Percentiles rank a stretch among this genome's conserved stretches.
phyloP scores from a whole-genome alignment of 1,140 invertebrate genomes.

The Ylistrum balloti region DNA sequence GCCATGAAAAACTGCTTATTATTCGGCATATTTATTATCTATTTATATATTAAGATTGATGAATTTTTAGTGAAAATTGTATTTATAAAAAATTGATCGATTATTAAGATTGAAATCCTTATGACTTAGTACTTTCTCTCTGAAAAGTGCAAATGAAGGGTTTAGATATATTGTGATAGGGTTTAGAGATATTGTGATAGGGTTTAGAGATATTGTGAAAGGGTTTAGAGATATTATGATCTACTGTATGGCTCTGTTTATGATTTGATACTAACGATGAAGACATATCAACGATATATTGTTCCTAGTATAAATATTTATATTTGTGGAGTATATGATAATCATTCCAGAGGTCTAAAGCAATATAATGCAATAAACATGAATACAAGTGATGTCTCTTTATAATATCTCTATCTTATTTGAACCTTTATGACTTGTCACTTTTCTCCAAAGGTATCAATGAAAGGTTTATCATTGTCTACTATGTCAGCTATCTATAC shows the following conservation, averaged over 20 bases:
- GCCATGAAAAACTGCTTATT: background rate
- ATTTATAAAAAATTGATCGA: background rate
- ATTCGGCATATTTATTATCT: background rate
- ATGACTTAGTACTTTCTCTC: background rate
- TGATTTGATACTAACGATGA: no score
- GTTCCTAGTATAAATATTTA: no score
- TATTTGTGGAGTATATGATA: no score
- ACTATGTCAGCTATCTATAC: no score
- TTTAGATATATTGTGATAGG: background rate
- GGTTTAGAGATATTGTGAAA: no score
- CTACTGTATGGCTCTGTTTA: no score
- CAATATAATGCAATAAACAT: no score
- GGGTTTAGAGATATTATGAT: no score
- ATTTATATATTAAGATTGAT: background rate
- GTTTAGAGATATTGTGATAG: no score
- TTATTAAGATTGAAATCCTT: background rate
- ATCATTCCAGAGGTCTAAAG: no score
- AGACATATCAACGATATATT: no score
- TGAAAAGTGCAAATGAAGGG: constrained; percentile 13
- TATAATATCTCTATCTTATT: background rate
- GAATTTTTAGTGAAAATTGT: background rate
- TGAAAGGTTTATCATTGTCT: background rate
- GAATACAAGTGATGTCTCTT: no score
- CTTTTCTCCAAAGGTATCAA: background rate
- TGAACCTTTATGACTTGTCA: background rate